Evolutionary conservation across 2,888 invertebrate species (phyloP).

Genomic region (Panzeria rudis): DNA sequence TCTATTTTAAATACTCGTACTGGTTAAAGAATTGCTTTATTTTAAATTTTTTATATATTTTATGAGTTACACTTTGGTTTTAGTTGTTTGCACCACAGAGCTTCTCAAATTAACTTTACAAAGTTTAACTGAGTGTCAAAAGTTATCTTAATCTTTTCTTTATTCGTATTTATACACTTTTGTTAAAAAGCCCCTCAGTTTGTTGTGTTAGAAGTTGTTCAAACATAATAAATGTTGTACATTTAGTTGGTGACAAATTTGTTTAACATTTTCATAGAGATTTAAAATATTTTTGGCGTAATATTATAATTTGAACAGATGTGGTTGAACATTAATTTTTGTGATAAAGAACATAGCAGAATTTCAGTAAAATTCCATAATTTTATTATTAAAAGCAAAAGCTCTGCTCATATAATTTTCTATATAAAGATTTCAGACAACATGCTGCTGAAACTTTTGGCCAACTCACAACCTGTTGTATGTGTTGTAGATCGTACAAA

Average conservation of each 20-base stretch:
- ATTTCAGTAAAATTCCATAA: not conserved
- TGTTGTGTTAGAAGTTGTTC: not conserved
- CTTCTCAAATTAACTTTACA: conserved; percentile 62
- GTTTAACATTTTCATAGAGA: not conserved
- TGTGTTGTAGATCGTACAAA: too few relatives aligned
- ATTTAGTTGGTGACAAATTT: conserved; percentile 39
- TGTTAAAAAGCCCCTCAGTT: not conserved
- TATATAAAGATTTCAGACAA: too few relatives aligned
- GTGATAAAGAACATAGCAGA: not conserved
- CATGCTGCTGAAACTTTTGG: too few relatives aligned
- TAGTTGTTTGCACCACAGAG: conserved; percentile 9
- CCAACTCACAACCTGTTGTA: too few relatives aligned
- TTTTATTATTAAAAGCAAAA: not conserved
- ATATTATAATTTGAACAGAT: not conserved
- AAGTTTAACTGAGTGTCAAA: conserved; percentile 63
- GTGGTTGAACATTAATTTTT: not conserved
- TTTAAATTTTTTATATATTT: not conserved
- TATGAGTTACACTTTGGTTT: conserved; percentile 4
- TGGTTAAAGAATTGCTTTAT: conserved; percentile 11
- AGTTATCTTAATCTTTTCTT: conserved; percentile 65
- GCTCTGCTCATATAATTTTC: too few relatives aligned
- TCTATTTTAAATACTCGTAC: conserved; percentile 14
- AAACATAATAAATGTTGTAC: conserved; percentile 17
- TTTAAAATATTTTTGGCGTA: not conserved
- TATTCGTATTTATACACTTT: conserved; percentile 3